Base-by-base conservation (phyloP, 2,113 vertebrate genomes). In the Macquaria australasica region DNA sequence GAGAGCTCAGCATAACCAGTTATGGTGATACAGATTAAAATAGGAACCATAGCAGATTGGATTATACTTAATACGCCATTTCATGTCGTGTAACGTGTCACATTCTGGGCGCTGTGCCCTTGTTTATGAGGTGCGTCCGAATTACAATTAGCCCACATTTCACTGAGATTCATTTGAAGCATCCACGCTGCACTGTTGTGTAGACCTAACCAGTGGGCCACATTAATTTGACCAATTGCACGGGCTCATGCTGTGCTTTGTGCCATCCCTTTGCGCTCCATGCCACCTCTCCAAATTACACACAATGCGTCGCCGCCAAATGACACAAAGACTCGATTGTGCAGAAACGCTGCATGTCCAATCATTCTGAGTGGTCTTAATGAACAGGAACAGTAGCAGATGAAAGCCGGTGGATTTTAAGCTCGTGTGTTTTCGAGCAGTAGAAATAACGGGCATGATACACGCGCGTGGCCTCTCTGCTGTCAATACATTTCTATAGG, bases 41-140 rank as follows among this genome's bases (percentile, higher is more conserved):
- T 91, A 93, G 93, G 88, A 89, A 88, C 89, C 94, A 28, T 91
- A 28, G 79, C 87, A 39, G 87, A 96, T 95, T 84, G 92, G 94
- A 95, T 94, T 94, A 92, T 11, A 87, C 37, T 91, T 93, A 95
- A 94, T 95, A 25, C 90, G 88, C 79, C 84, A 85, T 92, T 94
- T 93, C 91, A 90, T 77, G 85, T 92, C 85, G 87, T 79, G 81
- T 76, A 90, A 85, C 86, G 73, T 94, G 95, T 92, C 94, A 93
- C 68, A 88, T 93, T 94, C 91, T 93, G 94, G 95, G 94, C 93
- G 84, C 88, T 11, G 71, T 83, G 93, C 95, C 93, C 89, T 91
- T 80, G 87, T 93, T 91, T 87, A 74, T 71, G 86, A 86, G 80
- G 76, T 86, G 89, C 85, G 92, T 91, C 93, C 90, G 88, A 94